phyloP scores from a whole-genome alignment of 2,113 vertebrate species.

The Odontesthes bonariensis region DNA sequence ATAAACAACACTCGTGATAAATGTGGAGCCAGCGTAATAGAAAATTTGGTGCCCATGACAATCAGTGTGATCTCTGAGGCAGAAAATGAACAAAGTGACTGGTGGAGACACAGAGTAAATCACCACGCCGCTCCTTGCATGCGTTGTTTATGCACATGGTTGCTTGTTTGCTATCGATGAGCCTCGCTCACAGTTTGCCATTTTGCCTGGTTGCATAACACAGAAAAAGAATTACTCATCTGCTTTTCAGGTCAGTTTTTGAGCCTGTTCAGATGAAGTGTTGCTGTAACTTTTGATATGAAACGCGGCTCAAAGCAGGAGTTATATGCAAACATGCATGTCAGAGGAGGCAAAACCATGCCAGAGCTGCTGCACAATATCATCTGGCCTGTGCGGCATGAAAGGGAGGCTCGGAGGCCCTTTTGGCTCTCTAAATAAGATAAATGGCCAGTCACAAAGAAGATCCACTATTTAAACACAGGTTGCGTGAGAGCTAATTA shows the following conservation, averaged over 20 bases:
- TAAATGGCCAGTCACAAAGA: too few species aligned
- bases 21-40: constrained; percentile 70
- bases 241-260: constrained; percentile 23
- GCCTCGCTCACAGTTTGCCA: constrained; percentile 4
- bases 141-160: neutral
- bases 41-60: constrained; percentile 70
- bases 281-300: neutral
- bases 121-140: constrained; percentile 24
- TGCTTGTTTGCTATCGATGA: neutral
- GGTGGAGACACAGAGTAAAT: constrained; percentile 54
- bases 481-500: too few species aligned
- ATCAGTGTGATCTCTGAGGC: constrained; percentile 71
- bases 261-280: constrained; percentile 21
- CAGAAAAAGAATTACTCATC: constrained; percentile 23
- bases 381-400: too few species aligned
- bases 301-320: neutral
- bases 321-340: too few species aligned
- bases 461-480: too few species aligned
- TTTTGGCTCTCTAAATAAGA: too few species aligned
- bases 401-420: too few species aligned
- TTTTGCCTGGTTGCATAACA: constrained; percentile 18
- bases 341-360: too few species aligned
- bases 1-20: constrained; percentile 72
- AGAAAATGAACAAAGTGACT: constrained; percentile 76
- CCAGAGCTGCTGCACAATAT: too few species aligned